These are phyloP conservation scores for Oceanodroma tethys DNA, from an alignment of 2,113 vertebrate genomes.

Conservation along the genomic window DNA sequence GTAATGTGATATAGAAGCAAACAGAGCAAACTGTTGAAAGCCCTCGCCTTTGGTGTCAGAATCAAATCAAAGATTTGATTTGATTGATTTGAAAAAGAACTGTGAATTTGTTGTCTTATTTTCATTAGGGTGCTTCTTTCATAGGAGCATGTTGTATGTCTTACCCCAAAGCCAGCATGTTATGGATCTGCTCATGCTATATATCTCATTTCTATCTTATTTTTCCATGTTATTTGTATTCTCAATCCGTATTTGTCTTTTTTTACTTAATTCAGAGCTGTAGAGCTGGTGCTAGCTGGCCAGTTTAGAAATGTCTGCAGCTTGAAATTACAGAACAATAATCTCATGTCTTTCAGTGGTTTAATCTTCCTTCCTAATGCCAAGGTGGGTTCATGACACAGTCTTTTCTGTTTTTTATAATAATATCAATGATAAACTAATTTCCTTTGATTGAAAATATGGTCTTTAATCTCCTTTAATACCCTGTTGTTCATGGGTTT, in stretches of 20 bases:
- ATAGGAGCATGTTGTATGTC: not conserved
- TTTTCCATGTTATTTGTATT: not conserved
- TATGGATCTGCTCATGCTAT: not conserved
- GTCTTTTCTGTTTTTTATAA: not conserved
- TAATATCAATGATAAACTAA: not conserved
- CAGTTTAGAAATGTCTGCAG: slow-evolving; percentile 75
- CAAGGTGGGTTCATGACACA: slow-evolving; percentile 67
- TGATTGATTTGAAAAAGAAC: too few relatives aligned
- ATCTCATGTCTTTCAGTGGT: slow-evolving; percentile 83
- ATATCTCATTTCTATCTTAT: not conserved
- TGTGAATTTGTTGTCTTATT: not conserved
- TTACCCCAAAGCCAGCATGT: not conserved
- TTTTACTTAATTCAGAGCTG: slow-evolving; percentile 62
- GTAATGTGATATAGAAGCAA: not conserved
- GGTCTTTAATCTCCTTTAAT: not conserved
- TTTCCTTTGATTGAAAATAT: not conserved
- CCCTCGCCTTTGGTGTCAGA: not conserved
- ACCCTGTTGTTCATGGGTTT: not conserved
- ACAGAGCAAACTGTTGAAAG: not conserved
- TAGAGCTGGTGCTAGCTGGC: slow-evolving; percentile 77
- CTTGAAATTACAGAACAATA: slow-evolving; percentile 83
- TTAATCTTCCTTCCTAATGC: slow-evolving; percentile 83
- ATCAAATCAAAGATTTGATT: too few relatives aligned
- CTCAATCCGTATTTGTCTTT: not conserved
- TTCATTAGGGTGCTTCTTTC: not conserved